These are phyloP conservation scores for Acleris laterana DNA, from an alignment of 2,888 invertebrate species.

Conservation along the genomic window DNA sequence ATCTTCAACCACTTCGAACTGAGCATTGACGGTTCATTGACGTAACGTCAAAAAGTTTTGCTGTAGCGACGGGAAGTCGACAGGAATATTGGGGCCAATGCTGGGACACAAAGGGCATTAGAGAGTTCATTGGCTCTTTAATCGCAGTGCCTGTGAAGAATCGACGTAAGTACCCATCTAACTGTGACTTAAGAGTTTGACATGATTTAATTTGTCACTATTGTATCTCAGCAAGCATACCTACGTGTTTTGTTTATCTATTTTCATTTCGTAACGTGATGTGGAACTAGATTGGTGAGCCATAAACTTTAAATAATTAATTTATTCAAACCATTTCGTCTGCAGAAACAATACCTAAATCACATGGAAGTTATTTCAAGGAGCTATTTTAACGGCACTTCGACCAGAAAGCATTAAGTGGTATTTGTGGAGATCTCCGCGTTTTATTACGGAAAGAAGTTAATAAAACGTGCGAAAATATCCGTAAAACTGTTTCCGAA, in stretches of 20 bases:
- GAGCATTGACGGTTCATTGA: not conserved
- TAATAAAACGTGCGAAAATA: constrained; percentile 52
- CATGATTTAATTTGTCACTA: constrained; percentile 33
- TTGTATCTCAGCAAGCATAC: constrained; percentile 17
- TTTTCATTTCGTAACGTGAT: too few relatives aligned
- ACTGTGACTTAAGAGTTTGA: constrained; percentile 40
- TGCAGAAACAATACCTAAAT: constrained; percentile 12
- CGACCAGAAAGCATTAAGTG: constrained; percentile 49
- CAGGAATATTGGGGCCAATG: constrained; percentile 1
- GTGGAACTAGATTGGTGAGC: not conserved
- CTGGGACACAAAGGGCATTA: not conserved
- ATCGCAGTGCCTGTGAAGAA: constrained; percentile 45
- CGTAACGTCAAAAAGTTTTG: constrained; percentile 9
- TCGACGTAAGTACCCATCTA: constrained; percentile 38
- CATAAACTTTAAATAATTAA: constrained; percentile 1
- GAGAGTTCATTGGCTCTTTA: constrained; percentile 44
- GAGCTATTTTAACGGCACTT: constrained; percentile 56
- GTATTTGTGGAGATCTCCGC: constrained; percentile 45
- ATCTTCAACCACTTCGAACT: constrained; percentile 8
- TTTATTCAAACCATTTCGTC: not conserved
- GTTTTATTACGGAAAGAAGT: constrained; percentile 48
- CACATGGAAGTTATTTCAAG: constrained; percentile 34
- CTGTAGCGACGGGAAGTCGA: not conserved
- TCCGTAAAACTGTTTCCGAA: constrained; percentile 27
- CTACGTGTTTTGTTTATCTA: too few relatives aligned